Evolutionary conservation across 1,140 invertebrate species (phyloP).

Genomic region (Mercenaria mercenaria): DNA sequence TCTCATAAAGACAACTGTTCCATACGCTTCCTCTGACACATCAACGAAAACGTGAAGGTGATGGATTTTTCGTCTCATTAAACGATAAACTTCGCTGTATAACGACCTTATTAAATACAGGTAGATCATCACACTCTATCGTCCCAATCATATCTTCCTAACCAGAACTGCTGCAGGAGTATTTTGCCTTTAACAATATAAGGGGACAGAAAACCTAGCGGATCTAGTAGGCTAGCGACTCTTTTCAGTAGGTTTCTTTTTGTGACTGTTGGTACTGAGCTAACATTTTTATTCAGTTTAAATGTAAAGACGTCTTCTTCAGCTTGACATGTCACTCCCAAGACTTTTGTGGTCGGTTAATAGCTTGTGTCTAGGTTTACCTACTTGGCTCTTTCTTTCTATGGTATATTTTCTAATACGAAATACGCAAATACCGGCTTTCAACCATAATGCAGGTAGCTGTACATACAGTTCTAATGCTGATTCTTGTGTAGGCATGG

Average conservation of each 20-base stretch:
- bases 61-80: neutral
- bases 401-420: constrained; percentile 16
- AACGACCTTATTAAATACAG: neutral
- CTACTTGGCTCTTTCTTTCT: neutral
- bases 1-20: constrained; percentile 19
- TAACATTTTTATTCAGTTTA: neutral
- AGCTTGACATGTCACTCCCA: constrained; percentile 54
- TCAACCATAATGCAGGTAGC: neutral
- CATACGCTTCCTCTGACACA: constrained; percentile 38
- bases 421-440: neutral
- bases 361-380: neutral
- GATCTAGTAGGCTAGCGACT: constrained; percentile 1
- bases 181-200: constrained; percentile 11
- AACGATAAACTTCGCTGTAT: neutral
- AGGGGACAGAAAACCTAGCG: constrained; percentile 8
- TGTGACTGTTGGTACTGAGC: neutral
- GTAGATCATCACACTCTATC: neutral
- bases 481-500: neutral
- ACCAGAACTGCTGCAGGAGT: constrained; percentile 20
- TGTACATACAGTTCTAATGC: constrained; percentile 3
- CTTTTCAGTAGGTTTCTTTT: neutral
- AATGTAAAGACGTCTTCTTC: constrained; percentile 50
- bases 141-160: neutral
- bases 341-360: constrained; percentile 28
- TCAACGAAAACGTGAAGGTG: constrained; percentile 40